These are phyloP conservation scores for Dolichomitus sp. DNA, from an alignment of 2,888 invertebrate species.

Conservation along the genomic window DNA sequence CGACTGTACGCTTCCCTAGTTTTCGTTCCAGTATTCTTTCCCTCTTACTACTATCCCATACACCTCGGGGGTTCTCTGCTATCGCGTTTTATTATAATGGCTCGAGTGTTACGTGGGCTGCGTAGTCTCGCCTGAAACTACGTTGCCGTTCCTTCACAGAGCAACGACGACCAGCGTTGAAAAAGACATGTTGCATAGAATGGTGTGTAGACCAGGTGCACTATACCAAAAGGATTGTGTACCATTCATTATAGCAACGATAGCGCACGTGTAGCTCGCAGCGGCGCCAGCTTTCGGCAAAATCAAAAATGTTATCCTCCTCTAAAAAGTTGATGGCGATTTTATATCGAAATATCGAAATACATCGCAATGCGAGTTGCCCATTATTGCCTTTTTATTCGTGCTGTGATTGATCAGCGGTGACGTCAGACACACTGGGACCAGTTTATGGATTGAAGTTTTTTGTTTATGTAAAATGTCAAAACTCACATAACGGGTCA, in stretches of 20 bases:
- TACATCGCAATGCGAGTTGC: too few species aligned
- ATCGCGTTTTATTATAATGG: constrained; percentile 53
- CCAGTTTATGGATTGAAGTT: too few species aligned
- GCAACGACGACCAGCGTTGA: constrained; percentile 14
- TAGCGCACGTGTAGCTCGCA: background rate
- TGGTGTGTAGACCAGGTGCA: background rate
- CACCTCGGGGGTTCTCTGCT: constrained; percentile 3
- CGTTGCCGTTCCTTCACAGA: constrained; percentile 1
- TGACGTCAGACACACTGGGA: too few species aligned
- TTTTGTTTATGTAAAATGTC: too few species aligned
- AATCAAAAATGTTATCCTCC: constrained; percentile 5
- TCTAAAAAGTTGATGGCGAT: too few species aligned
- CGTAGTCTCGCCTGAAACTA: constrained; percentile 6
- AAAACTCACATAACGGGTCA: too few species aligned
- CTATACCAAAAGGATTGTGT: background rate
- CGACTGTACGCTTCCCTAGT: constrained; percentile 15
- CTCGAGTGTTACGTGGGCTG: constrained; percentile 37
- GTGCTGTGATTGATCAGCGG: too few species aligned
- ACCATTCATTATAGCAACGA: background rate
- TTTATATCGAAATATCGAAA: too few species aligned
- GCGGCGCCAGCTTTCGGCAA: background rate
- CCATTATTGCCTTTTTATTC: too few species aligned
- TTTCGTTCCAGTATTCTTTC: constrained; percentile 24
- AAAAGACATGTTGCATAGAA: constrained; percentile 16
- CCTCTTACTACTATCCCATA: constrained; percentile 5